These are phyloP conservation scores for Amazonetta brasiliensis DNA, from an alignment of 2,797 vertebrate species.

Conservation along the genomic window DNA sequence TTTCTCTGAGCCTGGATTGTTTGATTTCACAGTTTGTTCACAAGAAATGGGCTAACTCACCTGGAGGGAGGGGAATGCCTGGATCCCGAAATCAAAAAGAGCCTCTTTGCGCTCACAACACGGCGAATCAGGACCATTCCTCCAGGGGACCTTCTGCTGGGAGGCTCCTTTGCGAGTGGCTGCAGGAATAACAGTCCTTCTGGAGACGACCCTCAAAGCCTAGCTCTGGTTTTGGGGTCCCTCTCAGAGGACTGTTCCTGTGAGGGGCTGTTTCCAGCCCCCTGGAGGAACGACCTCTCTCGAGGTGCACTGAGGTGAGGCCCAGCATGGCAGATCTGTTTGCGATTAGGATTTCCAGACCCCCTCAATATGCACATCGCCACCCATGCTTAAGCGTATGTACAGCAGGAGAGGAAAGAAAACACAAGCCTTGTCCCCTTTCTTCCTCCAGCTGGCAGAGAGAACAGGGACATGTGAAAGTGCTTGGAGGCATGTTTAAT, in stretches of 20 bases:
- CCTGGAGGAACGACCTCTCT: not conserved
- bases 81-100: not conserved
- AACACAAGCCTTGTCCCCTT: not conserved
- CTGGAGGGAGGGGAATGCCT: not conserved
- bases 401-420: not conserved
- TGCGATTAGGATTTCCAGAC: not conserved
- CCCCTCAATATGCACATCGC: not conserved
- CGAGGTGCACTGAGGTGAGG: not conserved
- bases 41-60: not conserved
- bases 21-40: not conserved
- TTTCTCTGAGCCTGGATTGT: not conserved
- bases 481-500: not conserved
- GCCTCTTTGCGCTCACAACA: not conserved
- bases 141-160: not conserved
- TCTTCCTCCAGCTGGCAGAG: not conserved
- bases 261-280: not conserved
- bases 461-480: not conserved
- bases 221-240: not conserved
- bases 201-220: not conserved
- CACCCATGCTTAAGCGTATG: not conserved
- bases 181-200: not conserved
- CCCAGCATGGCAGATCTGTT: not conserved
- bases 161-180: not conserved
- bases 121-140: not conserved
- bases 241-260: not conserved